Conservation (phyloP, 1,140 invertebrate species). For the Drosophila ananassae region DNA sequence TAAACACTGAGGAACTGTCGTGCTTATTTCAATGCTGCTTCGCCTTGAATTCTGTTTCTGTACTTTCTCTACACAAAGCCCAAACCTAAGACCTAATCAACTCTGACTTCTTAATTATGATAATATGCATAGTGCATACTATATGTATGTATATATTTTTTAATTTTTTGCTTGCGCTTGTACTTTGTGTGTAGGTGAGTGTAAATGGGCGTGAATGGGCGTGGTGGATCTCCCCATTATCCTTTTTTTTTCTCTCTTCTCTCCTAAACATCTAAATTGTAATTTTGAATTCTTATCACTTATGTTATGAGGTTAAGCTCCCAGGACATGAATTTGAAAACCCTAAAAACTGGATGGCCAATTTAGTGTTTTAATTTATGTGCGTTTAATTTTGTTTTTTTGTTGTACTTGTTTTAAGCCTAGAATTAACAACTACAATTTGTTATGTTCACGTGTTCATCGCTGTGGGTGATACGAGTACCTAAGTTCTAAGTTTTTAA, state of each 20-base stretch:
- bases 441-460: constrained; percentile 69
- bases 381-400: constrained; percentile 33
- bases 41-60: constrained; percentile 51
- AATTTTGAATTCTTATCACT: constrained; percentile 81
- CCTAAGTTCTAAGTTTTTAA: constrained; percentile 78
- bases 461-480: constrained; percentile 62
- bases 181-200: constrained; percentile 51
- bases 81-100: constrained; percentile 62
- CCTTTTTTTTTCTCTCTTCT: background rate
- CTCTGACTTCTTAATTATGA: constrained; percentile 39
- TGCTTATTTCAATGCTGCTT: constrained; percentile 75
- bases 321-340: constrained; percentile 75
- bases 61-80: constrained; percentile 51
- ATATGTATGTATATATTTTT: background rate
- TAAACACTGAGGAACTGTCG: constrained; percentile 82
- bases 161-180: constrained; percentile 57
- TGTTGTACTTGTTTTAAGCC: constrained; percentile 38
- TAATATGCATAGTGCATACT: constrained; percentile 32
- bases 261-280: constrained; percentile 37
- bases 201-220: constrained; percentile 14
- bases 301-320: constrained; percentile 69
- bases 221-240: background rate
- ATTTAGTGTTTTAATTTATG: constrained; percentile 48
- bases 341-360: constrained; percentile 69
- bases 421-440: constrained; percentile 73